phyloP scores from a whole-genome alignment of 2,888 invertebrate species.

The Nesidiocoris tenuis region DNA sequence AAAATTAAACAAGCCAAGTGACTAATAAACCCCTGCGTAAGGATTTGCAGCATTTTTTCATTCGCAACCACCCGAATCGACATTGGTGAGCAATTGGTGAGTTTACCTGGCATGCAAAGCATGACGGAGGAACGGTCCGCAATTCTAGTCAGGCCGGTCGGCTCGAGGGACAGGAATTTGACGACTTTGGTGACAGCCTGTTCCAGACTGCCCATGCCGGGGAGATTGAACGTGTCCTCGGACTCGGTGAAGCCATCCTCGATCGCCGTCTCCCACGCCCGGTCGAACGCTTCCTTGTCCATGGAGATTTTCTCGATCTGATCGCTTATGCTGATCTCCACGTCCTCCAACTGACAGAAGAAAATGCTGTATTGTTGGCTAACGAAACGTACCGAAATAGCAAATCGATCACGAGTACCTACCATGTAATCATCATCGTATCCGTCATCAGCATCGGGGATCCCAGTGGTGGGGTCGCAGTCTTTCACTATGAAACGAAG shows the following conservation, averaged over 20 bases:
- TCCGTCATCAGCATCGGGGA: conserved; percentile 92
- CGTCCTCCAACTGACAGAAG: conserved; percentile 73
- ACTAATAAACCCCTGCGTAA: too few relatives aligned
- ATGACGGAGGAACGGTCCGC: conserved; percentile 82
- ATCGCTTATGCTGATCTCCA: conserved; percentile 81
- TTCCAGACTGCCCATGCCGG: conserved; percentile 73
- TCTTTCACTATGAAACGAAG: conserved; percentile 93
- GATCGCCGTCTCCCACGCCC: conserved; percentile 74
- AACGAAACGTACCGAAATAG: too few relatives aligned
- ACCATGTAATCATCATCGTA: conserved; percentile 94
- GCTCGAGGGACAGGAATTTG: conserved; percentile 78
- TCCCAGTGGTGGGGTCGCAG: conserved; percentile 92
- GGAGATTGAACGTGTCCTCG: conserved; percentile 89
- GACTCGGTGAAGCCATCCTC: conserved; percentile 66
- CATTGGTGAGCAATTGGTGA: too few relatives aligned
- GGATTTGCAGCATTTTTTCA: too few relatives aligned
- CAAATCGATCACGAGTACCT: too few relatives aligned
- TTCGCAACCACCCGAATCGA: too few relatives aligned
- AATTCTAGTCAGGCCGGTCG: conserved; percentile 78
- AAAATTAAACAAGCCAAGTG: too few relatives aligned
- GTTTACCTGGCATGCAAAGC: conserved; percentile 75
- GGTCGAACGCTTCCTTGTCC: conserved; percentile 73
- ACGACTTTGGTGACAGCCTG: conserved; percentile 82
- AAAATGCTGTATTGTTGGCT: conserved; percentile 13
- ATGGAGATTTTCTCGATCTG: conserved; percentile 78